These are phyloP conservation scores for Microcebus jonahi DNA, from an alignment of 2,113 vertebrate species.

Conservation along the genomic window DNA sequence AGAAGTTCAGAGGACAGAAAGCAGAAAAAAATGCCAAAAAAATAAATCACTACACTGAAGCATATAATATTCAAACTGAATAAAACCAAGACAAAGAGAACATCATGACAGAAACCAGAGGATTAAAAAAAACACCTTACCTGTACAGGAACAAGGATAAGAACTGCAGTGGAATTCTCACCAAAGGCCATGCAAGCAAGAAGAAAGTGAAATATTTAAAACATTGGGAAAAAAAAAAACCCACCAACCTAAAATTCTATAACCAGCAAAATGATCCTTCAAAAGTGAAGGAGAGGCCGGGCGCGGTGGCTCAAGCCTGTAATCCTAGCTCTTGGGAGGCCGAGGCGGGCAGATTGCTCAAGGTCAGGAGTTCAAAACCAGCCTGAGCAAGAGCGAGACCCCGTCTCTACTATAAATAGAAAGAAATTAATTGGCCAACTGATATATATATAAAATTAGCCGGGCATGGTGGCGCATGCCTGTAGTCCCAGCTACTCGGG, in stretches of 20 bases:
- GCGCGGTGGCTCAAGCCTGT: too few relatives aligned
- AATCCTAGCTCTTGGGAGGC: too few relatives aligned
- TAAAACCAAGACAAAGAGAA: not conserved
- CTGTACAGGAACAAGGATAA: not conserved
- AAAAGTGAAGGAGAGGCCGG: constrained; percentile 27
- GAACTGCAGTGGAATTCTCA: not conserved
- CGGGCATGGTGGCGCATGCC: too few relatives aligned
- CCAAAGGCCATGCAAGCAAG: not conserved
- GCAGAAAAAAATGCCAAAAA: not conserved
- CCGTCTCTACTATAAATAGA: too few relatives aligned
- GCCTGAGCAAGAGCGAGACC: too few relatives aligned
- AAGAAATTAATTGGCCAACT: too few relatives aligned
- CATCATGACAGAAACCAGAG: not conserved
- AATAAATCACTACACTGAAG: not conserved
- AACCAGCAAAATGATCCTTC: not conserved
- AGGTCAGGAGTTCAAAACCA: too few relatives aligned
- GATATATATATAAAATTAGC: too few relatives aligned
- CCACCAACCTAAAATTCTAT: constrained; percentile 21
- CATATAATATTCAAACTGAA: not conserved
- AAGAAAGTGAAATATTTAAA: not conserved
- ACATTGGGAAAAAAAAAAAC: not conserved
- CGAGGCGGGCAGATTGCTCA: too few relatives aligned
- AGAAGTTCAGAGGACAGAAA: not conserved
- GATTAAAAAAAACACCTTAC: not conserved
- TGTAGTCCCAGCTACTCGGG: too few relatives aligned